phyloP scores from a whole-genome alignment of 2,888 invertebrate genomes.

The Drosophila fungiperda region DNA sequence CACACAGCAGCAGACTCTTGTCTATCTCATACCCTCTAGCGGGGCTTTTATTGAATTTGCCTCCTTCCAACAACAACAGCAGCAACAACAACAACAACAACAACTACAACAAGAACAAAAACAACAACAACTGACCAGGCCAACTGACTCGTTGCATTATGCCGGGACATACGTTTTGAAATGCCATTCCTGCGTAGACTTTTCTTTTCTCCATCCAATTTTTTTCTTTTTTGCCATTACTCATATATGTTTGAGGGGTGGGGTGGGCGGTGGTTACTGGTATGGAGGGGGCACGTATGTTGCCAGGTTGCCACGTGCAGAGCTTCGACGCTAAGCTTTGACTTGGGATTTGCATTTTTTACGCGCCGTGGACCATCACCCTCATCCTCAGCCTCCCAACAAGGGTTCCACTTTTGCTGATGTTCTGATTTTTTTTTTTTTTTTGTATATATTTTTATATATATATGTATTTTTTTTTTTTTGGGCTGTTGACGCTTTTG shows the following conservation, averaged over 20 bases:
- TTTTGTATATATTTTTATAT: neutral
- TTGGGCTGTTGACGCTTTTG: constrained; percentile 74
- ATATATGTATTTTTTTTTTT: constrained; percentile 4
- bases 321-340: constrained; percentile 79
- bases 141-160: constrained; percentile 75
- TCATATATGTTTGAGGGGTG: constrained; percentile 47
- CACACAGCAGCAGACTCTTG: constrained; percentile 21
- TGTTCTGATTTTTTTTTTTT: constrained; percentile 67
- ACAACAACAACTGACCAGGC: constrained; percentile 47
- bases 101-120: neutral
- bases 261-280: neutral
- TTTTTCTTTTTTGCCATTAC: constrained; percentile 58
- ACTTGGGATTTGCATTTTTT: constrained; percentile 83
- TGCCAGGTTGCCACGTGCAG: constrained; percentile 77
- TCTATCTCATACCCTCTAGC: constrained; percentile 52
- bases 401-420: constrained; percentile 75
- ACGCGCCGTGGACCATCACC: constrained; percentile 62
- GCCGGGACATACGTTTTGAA: constrained; percentile 77
- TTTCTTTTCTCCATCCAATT: constrained; percentile 6
- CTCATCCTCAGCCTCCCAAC: neutral
- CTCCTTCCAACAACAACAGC: constrained; percentile 14
- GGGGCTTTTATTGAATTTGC: constrained; percentile 63
- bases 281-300: constrained; percentile 43
- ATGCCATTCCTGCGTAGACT: constrained; percentile 75
- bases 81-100: neutral